Conservation (phyloP, 2,113 vertebrate genomes). For the Vulpes lagopus region DNA sequence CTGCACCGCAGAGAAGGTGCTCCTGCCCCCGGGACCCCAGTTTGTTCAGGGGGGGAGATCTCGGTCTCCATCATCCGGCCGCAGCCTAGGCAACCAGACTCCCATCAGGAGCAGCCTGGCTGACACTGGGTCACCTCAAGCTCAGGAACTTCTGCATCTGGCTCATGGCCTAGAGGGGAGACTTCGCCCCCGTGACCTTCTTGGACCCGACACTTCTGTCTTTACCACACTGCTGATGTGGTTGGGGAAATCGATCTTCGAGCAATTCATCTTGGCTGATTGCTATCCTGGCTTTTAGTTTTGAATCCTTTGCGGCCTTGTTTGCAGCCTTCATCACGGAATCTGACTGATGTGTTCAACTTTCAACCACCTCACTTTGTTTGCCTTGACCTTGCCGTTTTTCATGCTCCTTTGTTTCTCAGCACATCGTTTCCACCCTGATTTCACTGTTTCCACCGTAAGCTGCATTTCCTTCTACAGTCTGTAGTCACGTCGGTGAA, state of each 20-base stretch:
- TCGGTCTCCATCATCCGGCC: neutral
- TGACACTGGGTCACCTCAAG: neutral
- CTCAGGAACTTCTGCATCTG: neutral
- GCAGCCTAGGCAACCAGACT: neutral
- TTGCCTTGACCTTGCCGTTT: neutral
- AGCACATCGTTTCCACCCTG: neutral
- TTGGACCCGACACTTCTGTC: neutral
- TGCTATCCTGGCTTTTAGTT: neutral
- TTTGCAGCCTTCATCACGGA: constrained; percentile 6
- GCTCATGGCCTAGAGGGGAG: neutral
- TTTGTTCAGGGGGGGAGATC: neutral
- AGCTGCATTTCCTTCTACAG: neutral
- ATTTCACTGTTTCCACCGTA: neutral
- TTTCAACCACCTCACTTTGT: neutral
- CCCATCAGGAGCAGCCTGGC: neutral
- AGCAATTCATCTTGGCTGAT: neutral
- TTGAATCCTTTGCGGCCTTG: neutral
- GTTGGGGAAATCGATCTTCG: neutral
- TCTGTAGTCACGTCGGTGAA: neutral
- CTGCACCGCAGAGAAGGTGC: neutral
- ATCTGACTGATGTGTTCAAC: neutral
- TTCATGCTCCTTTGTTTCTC: neutral
- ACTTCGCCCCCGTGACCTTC: neutral
- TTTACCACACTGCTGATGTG: neutral
- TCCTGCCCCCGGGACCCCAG: accelerated